Conservation (phyloP, 1,140 invertebrate species). For the Trichoplusia ni region DNA sequence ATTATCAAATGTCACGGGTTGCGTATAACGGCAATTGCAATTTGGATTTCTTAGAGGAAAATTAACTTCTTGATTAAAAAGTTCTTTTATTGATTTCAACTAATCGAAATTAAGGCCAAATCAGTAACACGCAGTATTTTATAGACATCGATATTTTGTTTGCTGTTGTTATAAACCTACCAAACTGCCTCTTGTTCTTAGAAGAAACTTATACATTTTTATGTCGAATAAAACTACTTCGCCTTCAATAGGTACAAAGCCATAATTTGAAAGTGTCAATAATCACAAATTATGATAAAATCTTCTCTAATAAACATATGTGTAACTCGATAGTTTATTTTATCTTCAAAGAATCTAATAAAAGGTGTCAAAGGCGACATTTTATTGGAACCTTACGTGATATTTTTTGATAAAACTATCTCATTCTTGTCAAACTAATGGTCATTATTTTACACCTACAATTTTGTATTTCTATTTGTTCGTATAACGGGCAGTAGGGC, state of each 20-base stretch:
- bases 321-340: slow-evolving; percentile 4
- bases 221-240: too few relatives aligned
- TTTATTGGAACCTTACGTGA: not conserved
- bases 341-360: slow-evolving; percentile 1
- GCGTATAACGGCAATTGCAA: slow-evolving; percentile 21
- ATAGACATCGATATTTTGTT: not conserved
- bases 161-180: too few relatives aligned
- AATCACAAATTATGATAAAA: too few relatives aligned
- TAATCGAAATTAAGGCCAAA: slow-evolving; percentile 22
- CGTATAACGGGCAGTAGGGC: too few relatives aligned
- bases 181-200: too few relatives aligned
- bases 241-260: not conserved
- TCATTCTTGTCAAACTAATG: not conserved
- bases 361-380: slow-evolving; percentile 20
- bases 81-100: slow-evolving; percentile 18
- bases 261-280: not conserved
- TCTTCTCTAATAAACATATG: not conserved
- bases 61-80: slow-evolving; percentile 24
- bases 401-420: not conserved
- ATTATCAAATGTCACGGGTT: slow-evolving; percentile 31
- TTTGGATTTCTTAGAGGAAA: slow-evolving; percentile 21
- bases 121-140: not conserved
- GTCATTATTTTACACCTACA: not conserved
- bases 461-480: too few relatives aligned
- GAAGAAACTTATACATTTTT: too few relatives aligned